Base-by-base conservation (phyloP, 2,797 vertebrate genomes). In the Anableps anableps region DNA sequence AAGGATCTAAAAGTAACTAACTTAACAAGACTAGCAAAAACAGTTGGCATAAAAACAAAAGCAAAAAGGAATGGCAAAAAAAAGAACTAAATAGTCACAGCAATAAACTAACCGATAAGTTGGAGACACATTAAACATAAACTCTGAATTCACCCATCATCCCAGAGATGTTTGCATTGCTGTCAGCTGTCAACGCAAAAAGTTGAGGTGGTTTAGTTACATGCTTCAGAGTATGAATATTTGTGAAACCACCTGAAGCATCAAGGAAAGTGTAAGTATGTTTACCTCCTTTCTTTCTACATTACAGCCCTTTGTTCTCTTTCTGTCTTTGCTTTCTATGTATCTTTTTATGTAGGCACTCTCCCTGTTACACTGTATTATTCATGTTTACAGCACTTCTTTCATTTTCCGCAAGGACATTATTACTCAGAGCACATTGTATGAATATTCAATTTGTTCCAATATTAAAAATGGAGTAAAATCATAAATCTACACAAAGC, bases 401-500 rank as follows among this genome's bases (percentile, higher is more conserved):
- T 82, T 90, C 83, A 86, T 82, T 85, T 75, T 71, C 68, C 77
- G 68, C 77, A 64, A 81, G 77, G 80, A 86, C 81, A 88, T 88
- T 81, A 90, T 87, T 80, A 91, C 82, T 80, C 85, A 82, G 62
- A 86, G 85, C 78, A 73, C 86, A 85, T 83, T 48, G 79, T 86
- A 78, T 85, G 88, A 80, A 86, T 84, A 81, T 88, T 86, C 80
- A 80, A 79, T 85, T 77, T 75, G 70, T 60, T 90, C 75, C 74
- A 82, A 83, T 88, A 88, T 88, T 88, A 91, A 91, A 93, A 86
- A 26, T 83, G 17, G 78, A 87, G 88, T 90, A 81, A 85, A 91
- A 85, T 76, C 85, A 82, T 91, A 80, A 88, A 92, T 91, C 89
- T 80, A 86, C 64, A 45, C 80, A 79, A 78, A 76, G 53, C 31